Base-by-base conservation (phyloP, 2,113 vertebrate genomes). In the Sciurus niger region DNA sequence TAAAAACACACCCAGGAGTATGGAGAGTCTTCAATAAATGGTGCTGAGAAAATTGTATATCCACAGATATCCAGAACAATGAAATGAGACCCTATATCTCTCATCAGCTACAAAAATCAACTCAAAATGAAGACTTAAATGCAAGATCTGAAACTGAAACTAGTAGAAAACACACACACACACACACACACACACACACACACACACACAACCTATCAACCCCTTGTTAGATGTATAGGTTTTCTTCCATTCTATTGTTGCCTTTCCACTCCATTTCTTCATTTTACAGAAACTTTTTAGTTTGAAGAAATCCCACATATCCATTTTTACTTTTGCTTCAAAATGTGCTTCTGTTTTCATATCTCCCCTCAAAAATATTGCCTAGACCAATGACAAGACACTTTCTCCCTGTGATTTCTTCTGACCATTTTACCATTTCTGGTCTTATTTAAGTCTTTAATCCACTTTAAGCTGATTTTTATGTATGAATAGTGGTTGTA, bases 401-500 rank as follows among this genome's bases (percentile, higher is more conserved):
- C 4, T 58, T 67, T 89, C n/a, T 77, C 37, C 48, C 10, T 93
- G 46, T 48, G 32, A 70, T 93, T 70, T 93, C 37, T 88, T 70
- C n/a, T 58, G 53, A n/a, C 12, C 89, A 34, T 82, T 60, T 87
- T 46, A 87, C 60, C 70, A 92, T 68, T 92, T 82, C 24, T 30
- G 11, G 24, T 25, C 34, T 68, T 7, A 16, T 16, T 58, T 74
- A 89, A 70, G 58, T 76, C 67, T 76, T 70, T 82, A 79, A 51
- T n/a, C n/a, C 48, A 95, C 25, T 84, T 93, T 82, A 46, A 76
- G 40, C 84, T 77, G 77, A 55, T 77, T 84, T 89, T 89, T 93
- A 37, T 78, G 28, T 17, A 70, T 70, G 63, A 17, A 95, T 72
- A 84, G 18, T 83, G 76, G 67, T 87, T 43, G 28, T 65, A 78